Evolutionary conservation across 2,113 vertebrate species (phyloP).

Genomic region (Serinus canaria): DNA sequence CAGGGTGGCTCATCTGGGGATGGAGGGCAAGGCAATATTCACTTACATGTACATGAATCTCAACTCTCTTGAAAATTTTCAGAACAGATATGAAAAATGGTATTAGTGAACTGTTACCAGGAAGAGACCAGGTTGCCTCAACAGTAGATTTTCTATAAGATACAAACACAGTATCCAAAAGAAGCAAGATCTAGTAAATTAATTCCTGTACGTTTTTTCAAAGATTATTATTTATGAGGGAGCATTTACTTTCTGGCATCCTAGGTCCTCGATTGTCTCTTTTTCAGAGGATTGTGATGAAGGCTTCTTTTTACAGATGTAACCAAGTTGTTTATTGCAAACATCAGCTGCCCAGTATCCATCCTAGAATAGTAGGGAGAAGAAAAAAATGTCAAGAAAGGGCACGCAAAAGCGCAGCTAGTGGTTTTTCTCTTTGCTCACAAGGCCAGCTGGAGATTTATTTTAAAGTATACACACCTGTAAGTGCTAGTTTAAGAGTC

Average conservation of each 20-base stretch:
- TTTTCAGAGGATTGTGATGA: slow-evolving; percentile 48
- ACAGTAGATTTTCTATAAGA: not conserved
- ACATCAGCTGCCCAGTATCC: slow-evolving; percentile 85
- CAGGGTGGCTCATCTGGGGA: not conserved
- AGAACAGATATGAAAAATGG: not conserved
- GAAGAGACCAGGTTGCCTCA: not conserved
- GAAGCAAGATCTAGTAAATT: not conserved
- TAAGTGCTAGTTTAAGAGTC: not conserved
- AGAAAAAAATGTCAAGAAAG: not conserved
- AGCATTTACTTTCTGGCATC: slow-evolving; percentile 81
- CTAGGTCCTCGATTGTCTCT: slow-evolving; percentile 56
- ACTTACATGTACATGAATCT: not conserved
- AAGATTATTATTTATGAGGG: not conserved
- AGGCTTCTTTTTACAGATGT: slow-evolving; percentile 87
- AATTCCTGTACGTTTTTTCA: not conserved
- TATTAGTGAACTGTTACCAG: not conserved
- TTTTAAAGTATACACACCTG: not conserved
- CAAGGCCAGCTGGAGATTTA: not conserved
- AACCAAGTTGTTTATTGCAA: slow-evolving; percentile 80
- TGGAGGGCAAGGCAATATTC: not conserved
- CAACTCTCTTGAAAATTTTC: not conserved
- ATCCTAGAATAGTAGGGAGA: slow-evolving; percentile 68
- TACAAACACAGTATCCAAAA: not conserved
- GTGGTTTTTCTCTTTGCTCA: not conserved
- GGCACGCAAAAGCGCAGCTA: not conserved